Conservation (phyloP, 2,888 invertebrate genomes). For the Dasypolia templi region DNA sequence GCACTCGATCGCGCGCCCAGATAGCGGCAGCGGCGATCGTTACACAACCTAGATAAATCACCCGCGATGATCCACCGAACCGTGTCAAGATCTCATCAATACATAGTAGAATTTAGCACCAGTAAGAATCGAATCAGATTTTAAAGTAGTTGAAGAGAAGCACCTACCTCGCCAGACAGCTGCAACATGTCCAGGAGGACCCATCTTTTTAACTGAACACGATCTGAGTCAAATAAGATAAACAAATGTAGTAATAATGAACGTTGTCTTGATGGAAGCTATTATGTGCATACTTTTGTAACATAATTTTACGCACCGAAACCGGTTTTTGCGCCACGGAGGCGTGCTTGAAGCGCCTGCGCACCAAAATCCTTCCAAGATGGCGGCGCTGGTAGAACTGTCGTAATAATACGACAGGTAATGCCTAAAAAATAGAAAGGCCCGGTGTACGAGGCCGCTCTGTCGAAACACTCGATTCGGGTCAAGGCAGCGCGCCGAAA, state of each 20-base stretch:
- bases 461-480: slow-evolving; percentile 90
- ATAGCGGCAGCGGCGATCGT: slow-evolving; percentile 82
- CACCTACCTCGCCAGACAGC: slow-evolving; percentile 1
- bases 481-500: slow-evolving; percentile 90
- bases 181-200: slow-evolving; percentile 8
- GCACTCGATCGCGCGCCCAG: slow-evolving; percentile 83
- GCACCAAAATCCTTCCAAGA: slow-evolving; percentile 85
- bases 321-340: slow-evolving; percentile 76
- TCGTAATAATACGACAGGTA: slow-evolving; percentile 90
- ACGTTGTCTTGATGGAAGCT: slow-evolving; percentile 69
- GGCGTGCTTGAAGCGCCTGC: slow-evolving; percentile 77
- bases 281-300: slow-evolving; percentile 50
- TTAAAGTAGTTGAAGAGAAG: slow-evolving; percentile 22
- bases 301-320: slow-evolving; percentile 59
- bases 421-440: slow-evolving; percentile 91
- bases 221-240: slow-evolving; percentile 4
- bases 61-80: slow-evolving; percentile 84
- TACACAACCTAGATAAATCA: slow-evolving; percentile 88
- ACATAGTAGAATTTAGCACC: slow-evolving; percentile 57
- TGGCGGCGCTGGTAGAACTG: slow-evolving; percentile 86
- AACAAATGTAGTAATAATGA: slow-evolving; percentile 47
- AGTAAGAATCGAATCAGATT: slow-evolving; percentile 63
- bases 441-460: slow-evolving; percentile 90
- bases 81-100: slow-evolving; percentile 86
- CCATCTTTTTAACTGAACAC: slow-evolving; percentile 7